Evolutionary conservation across 1,140 invertebrate species (phyloP).

Genomic region (Lepidurus couesii): DNA sequence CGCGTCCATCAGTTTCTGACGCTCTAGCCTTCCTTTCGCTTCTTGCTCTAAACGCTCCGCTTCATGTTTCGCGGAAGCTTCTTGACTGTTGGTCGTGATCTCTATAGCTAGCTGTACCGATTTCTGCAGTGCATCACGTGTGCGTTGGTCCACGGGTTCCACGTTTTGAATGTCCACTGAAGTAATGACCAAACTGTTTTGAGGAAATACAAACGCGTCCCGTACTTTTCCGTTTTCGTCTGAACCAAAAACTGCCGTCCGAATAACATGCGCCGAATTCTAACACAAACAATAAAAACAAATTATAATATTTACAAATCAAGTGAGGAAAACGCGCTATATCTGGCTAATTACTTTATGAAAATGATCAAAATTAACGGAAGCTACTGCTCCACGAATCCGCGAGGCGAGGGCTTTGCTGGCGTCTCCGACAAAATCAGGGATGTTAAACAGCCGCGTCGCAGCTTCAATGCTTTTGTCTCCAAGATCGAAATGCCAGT

Average conservation of each 20-base stretch:
- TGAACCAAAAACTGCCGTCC: constrained; percentile 50
- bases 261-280: constrained; percentile 51
- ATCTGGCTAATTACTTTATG: constrained; percentile 43
- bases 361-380: constrained; percentile 52
- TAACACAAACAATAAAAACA: constrained; percentile 31
- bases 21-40: constrained; percentile 49
- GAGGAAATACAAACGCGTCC: constrained; percentile 46
- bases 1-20: constrained; percentile 50
- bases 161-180: constrained; percentile 53
- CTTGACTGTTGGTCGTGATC: constrained; percentile 50
- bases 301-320: not conserved
- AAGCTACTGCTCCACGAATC: constrained; percentile 50
- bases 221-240: constrained; percentile 47
- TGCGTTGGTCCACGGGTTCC: constrained; percentile 53
- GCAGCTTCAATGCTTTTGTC: constrained; percentile 42
- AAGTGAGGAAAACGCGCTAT: not conserved
- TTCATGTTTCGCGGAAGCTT: constrained; percentile 51
- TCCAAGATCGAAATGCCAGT: constrained; percentile 50
- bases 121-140: constrained; percentile 51
- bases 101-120: constrained; percentile 53
- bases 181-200: constrained; percentile 50
- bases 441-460: constrained; percentile 50
- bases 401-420: constrained; percentile 53
- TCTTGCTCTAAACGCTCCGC: constrained; percentile 53
- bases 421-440: constrained; percentile 52